phyloP scores from a whole-genome alignment of 1,140 invertebrate genomes.

The Propsilocerus akamusi region DNA sequence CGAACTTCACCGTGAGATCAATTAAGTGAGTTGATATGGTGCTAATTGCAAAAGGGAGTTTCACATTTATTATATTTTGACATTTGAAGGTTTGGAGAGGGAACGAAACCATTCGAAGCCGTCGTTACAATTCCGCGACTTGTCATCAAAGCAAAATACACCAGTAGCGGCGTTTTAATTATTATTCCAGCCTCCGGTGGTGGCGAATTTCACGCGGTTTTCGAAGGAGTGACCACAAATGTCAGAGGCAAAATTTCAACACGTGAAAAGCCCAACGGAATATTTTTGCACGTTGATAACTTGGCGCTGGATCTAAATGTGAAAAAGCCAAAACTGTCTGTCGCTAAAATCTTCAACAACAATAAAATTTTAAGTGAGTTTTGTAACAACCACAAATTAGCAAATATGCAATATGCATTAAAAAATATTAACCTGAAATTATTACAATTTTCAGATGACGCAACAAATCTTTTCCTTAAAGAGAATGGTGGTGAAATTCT shows the following conservation, averaged over 20 bases:
- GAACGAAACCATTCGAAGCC: constrained; percentile 41
- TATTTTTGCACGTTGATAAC: constrained; percentile 40
- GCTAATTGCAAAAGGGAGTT: background rate
- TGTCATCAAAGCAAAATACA: constrained; percentile 44
- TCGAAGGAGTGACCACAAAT: constrained; percentile 39
- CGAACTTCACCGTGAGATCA: constrained; percentile 43
- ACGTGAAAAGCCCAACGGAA: constrained; percentile 24
- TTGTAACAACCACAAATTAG: background rate
- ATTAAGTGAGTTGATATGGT: constrained; percentile 28
- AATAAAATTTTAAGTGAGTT: constrained; percentile 49
- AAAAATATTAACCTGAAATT: background rate
- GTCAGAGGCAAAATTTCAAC: constrained; percentile 36
- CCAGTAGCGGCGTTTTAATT: constrained; percentile 47
- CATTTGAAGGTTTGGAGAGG: constrained; percentile 27
- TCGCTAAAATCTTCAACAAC: constrained; percentile 46
- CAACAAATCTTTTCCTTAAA: constrained; percentile 48
- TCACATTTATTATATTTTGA: constrained; percentile 5
- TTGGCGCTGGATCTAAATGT: constrained; percentile 39
- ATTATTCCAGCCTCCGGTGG: constrained; percentile 52
- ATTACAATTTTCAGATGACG: constrained; percentile 36
- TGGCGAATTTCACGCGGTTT: constrained; percentile 44
- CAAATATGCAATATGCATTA: background rate
- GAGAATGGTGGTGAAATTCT: constrained; percentile 50
- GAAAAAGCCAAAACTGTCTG: constrained; percentile 42
- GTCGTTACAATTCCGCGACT: constrained; percentile 43